Conservation (phyloP, 1,140 invertebrate species). For the Drosophila nigrodunni region DNA sequence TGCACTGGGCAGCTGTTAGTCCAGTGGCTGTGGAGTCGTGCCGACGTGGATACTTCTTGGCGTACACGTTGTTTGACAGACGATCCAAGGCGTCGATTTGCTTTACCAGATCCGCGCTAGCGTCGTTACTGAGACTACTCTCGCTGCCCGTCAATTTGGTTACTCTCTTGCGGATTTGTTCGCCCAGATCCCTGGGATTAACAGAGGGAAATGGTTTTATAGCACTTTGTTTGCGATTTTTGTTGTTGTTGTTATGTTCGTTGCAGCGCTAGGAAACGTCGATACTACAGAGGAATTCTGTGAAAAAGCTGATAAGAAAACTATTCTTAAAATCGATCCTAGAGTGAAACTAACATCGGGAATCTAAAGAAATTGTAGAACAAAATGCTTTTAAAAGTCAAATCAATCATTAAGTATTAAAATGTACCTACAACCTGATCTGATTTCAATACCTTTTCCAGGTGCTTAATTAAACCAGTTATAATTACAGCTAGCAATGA, state of each 20-base stretch:
- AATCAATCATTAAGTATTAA: too few relatives aligned
- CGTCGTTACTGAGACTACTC: slow-evolving; percentile 86
- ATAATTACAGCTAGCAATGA: not conserved
- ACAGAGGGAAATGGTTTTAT: slow-evolving; percentile 60
- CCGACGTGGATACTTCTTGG: slow-evolving; percentile 87
- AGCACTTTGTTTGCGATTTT: slow-evolving; percentile 18
- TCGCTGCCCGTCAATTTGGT: slow-evolving; percentile 87
- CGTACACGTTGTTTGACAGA: slow-evolving; percentile 89
- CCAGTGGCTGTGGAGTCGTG: slow-evolving; percentile 88
- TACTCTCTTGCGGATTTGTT: slow-evolving; percentile 89
- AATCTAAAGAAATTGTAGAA: not conserved
- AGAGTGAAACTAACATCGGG: not conserved
- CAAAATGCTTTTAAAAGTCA: too few relatives aligned
- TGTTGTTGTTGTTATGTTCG: slow-evolving; percentile 51
- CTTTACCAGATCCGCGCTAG: slow-evolving; percentile 87
- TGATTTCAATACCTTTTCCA: too few relatives aligned
- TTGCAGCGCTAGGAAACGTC: slow-evolving; percentile 33
- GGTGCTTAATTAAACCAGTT: not conserved
- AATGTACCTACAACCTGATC: too few relatives aligned
- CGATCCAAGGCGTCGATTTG: slow-evolving; percentile 89
- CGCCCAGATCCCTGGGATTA: slow-evolving; percentile 90
- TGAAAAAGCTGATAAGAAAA: not conserved
- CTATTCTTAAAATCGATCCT: not conserved
- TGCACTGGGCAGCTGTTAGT: slow-evolving; percentile 89
- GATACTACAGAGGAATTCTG: not conserved